Base-by-base conservation (phyloP, 2,113 vertebrate species). In the Platycercus adscitus region DNA sequence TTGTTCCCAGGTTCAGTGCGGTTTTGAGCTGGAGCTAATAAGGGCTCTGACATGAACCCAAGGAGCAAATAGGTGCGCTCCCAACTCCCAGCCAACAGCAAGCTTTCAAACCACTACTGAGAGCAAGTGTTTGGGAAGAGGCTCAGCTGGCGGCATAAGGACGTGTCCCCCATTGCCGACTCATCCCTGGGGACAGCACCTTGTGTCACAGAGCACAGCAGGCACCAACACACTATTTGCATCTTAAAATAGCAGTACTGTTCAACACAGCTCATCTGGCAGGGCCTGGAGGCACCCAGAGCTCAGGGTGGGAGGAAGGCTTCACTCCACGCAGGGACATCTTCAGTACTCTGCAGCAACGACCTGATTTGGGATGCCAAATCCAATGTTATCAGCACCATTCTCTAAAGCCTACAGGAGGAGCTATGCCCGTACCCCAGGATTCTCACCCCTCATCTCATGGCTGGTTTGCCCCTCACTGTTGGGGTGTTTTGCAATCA, bases 21-120 rank as follows among this genome's bases (percentile, higher is more conserved):
- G 95, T 93, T 96, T 94, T 5, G 43, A 55, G 91, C 86, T 9
- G 88, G 81, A 90, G 92, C 64, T 88, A 90, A 77, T 69, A 77
- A 10, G 0, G 91, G 94, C 80, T 94, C 85, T 77, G 86, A 73
- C 4, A 4, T 66, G 82, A 79, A 63, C 43, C 47, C 24, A 0
- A 10, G 1, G 73, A 81, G 61, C 65, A 91, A 92, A 85, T 12
- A 85, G 88, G 75, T 55, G 88, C 3, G 2, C 46, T 88, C 53
- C 78, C 69, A 79, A 18, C 47, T 60, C 70, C 11, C 3, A 33
- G 86, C 41, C 5, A 2, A 37, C 46, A 46, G 68, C 46, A 20
- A 35, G 68, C 76, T 31, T 33, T 29, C 35, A 86, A 83, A 80
- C 5, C 9, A 1, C 72, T 65, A 4, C 3, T 0, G 3, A 63